Evolutionary conservation across 1,140 invertebrate genomes (phyloP).

Genomic region (Musca vetustissima): DNA sequence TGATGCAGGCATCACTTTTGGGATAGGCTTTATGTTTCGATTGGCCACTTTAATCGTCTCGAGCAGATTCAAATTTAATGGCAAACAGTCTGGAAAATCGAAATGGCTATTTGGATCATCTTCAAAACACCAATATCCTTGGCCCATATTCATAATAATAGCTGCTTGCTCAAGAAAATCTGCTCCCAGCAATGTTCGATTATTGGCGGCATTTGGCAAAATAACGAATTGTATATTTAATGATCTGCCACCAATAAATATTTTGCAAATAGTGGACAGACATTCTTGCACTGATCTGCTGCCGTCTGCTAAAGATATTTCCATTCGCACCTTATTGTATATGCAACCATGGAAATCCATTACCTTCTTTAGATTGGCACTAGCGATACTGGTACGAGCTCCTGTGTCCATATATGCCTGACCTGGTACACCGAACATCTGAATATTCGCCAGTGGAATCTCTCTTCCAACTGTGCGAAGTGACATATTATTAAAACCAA

Average conservation of each 20-base stretch:
- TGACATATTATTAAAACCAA: neutral
- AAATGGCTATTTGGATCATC: slow-evolving; percentile 13
- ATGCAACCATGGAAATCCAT: slow-evolving; percentile 2
- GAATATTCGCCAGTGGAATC: slow-evolving; percentile 1
- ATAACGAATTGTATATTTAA: slow-evolving; percentile 16
- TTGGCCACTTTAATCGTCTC: neutral
- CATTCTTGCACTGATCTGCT: neutral
- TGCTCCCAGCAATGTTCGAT: slow-evolving; percentile 25
- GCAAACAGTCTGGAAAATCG: neutral
- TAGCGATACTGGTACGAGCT: slow-evolving; percentile 24
- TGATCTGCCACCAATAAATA: neutral
- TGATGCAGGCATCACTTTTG: neutral
- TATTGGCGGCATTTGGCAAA: slow-evolving; percentile 17
- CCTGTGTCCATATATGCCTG: slow-evolving; percentile 25
- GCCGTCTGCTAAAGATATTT: slow-evolving; percentile 4
- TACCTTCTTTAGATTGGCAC: slow-evolving; percentile 2
- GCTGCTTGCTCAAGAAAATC: slow-evolving; percentile 27
- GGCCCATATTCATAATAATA: slow-evolving; percentile 22
- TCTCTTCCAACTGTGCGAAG: neutral
- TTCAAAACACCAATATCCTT: slow-evolving; percentile 23
- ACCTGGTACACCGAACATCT: slow-evolving; percentile 10
- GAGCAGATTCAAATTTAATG: neutral
- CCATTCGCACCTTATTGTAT: neutral
- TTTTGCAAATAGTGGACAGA: neutral
- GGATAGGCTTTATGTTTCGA: neutral